Evolutionary conservation across 2,888 invertebrate species (phyloP), one percentile per base, ranked within the genome.

Genomic region (Cephonodes hylas): DNA sequence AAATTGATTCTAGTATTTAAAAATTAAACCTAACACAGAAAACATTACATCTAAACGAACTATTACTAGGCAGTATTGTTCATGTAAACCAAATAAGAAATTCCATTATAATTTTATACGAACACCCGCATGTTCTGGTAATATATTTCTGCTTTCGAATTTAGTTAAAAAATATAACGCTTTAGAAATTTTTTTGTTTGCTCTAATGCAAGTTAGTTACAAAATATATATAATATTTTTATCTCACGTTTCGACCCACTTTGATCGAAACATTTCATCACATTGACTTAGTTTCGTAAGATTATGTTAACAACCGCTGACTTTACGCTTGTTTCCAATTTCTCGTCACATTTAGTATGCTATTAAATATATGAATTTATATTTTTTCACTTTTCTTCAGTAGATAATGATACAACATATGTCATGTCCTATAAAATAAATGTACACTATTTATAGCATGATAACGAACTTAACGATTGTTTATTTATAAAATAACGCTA

Each of bases 81-180:
- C 13, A 15, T 48, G n/a, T 27, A 13, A n/a, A 25, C 15, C 1
- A 27, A n/a, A 25, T 2, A 48, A 48, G 18, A 31, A 10, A 18
- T 53, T 8, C 10, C 4, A 8, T 18, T 18, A 4, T 31, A 53
- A 1, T 53, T 53, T 10, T 53, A 10, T 31, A 18, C 53, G 27
- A 53, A 53, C 53, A 53, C 53, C 53, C 53, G 53, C 53, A 53
- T 53, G 53, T 53, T 53, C 53, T 53, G 53, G 20, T 53, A 10
- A 18, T 31, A 18, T 13, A 31, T 10, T 8, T 15, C 18, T 53
- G 8, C 10, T 31, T 1, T 8, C 18, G 4, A 38, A 18, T 4
- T 8, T 18, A 3, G 1, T 53, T 18, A 27, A 31, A 53, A 18
- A 31, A 38, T 38, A 38, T n/a, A 38, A n/a, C n/a, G 10, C 4